Base-by-base conservation (phyloP, 2,888 invertebrate genomes). In the Pandemis heparana region DNA sequence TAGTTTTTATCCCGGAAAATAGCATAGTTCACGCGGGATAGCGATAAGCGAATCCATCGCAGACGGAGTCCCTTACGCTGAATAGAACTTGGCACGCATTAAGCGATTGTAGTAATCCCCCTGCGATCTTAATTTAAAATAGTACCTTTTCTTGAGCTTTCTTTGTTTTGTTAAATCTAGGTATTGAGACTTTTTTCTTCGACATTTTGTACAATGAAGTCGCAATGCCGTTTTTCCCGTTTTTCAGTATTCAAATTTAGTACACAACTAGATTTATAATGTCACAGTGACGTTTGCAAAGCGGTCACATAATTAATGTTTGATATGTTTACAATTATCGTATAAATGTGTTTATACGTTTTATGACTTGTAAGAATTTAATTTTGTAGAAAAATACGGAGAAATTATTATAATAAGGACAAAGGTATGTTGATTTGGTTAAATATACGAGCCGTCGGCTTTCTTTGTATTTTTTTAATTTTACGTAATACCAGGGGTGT, bases 341-440 rank as follows among this genome's bases (percentile, higher is more conserved):
- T 23, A 62, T 53, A 62, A 32, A 41, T 12, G 38, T n/a, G 23
- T 70, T 59, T 70, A 43, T 71, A 67, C 51, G 53, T 67, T 65
- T 71, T 51, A 48, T 59, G 51, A 67, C 62, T 67, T 67, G 38
- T 72, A 72, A 67, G 62, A 38, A 43, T 72, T 73, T 63, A 39
- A 46, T 73, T 73, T 73, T 62, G 39, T 68, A 73, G 62, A 73
- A 73, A 68, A 72, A 68, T 56, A 73, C 68, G 61, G 68, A 63
- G 68, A 63, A 46, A 10, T 51, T 18, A 48, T 18, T 39, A 46
- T 41, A 2, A 43, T 53, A 72, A 46, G 62, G 23, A 39, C 12
- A 62, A 56, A 32, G 53, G 67, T 53, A 14, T 32, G 23, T 32
- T 4, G 23, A 32, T 32, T 32, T 32, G 23, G 23, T 32, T 32